phyloP scores from a whole-genome alignment of 2,888 invertebrate genomes.

The Steinernema carpocapsae region DNA sequence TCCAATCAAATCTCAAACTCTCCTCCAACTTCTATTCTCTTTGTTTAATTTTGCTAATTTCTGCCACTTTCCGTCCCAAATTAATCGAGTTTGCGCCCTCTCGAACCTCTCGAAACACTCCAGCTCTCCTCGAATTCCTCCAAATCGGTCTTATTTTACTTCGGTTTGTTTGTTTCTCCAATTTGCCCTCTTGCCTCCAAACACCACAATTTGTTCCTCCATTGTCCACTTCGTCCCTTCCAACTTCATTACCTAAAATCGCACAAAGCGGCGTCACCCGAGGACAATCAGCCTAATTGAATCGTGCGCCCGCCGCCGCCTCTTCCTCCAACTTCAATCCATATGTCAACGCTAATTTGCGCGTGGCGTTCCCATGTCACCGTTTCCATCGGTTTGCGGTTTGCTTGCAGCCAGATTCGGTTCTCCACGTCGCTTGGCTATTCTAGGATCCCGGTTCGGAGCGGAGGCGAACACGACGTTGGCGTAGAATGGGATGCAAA shows the following conservation, averaged over 20 bases:
- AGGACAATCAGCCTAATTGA: slow-evolving; percentile 35
- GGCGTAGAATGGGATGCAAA: background rate
- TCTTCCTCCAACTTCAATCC: slow-evolving; percentile 32
- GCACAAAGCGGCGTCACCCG: slow-evolving; percentile 8
- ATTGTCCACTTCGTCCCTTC: background rate
- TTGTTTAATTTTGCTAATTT: slow-evolving; percentile 37
- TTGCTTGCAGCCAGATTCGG: too few relatives aligned
- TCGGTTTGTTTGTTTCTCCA: too few relatives aligned
- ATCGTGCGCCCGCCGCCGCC: slow-evolving; percentile 25
- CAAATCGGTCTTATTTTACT: too few relatives aligned
- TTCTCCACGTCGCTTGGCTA: too few relatives aligned
- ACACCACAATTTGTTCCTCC: slow-evolving; percentile 3
- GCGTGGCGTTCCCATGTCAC: slow-evolving; percentile 1
- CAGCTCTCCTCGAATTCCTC: background rate
- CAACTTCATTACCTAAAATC: slow-evolving; percentile 35
- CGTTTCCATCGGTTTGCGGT: slow-evolving; percentile 6
- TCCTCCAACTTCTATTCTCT: slow-evolving; percentile 25
- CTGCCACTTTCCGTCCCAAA: slow-evolving; percentile 37
- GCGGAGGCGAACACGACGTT: background rate
- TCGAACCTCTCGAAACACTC: slow-evolving; percentile 36
- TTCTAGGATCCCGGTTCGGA: too few relatives aligned
- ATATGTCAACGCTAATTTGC: slow-evolving; percentile 34
- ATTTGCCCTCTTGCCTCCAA: too few relatives aligned
- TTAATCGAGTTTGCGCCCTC: slow-evolving; percentile 36
- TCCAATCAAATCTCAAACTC: background rate